Conservation (phyloP, 2,888 invertebrate species). For the Cosmopolites sordidus region DNA sequence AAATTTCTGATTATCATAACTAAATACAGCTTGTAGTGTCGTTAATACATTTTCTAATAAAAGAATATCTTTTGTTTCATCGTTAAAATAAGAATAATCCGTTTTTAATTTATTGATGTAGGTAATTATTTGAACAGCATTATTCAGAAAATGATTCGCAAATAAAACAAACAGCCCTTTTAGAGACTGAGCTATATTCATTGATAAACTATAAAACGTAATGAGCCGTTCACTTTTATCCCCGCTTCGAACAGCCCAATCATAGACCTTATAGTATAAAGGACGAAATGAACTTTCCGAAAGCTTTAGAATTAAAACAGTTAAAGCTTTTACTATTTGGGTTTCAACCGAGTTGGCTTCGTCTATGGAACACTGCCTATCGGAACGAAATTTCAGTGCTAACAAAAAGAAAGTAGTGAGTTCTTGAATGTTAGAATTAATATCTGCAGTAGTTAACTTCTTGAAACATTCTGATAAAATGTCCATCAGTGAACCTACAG, state of each 20-base stretch:
- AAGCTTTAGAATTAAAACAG: conserved; percentile 76
- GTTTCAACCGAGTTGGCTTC: conserved; percentile 64
- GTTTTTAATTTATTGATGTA: conserved; percentile 62
- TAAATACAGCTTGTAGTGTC: conserved; percentile 73
- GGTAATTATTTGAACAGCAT: conserved; percentile 70
- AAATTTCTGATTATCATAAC: conserved; percentile 79
- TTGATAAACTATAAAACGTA: conserved; percentile 79
- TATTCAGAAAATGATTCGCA: conserved; percentile 78
- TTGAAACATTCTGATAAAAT: conserved; percentile 70
- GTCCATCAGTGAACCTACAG: conserved; percentile 68
- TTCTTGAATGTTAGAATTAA: conserved; percentile 59
- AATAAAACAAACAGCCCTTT: conserved; percentile 89
- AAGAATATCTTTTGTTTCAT: conserved; percentile 56
- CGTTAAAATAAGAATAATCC: conserved; percentile 51
- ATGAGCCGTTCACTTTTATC: conserved; percentile 63
- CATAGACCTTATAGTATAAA: conserved; percentile 79
- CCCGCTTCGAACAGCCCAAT: conserved; percentile 72
- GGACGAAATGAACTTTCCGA: conserved; percentile 88
- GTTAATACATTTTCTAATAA: conserved; percentile 69
- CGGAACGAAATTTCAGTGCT: conserved; percentile 64
- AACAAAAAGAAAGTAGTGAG: conserved; percentile 71
- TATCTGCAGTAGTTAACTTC: conserved; percentile 61
- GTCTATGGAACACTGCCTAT: conserved; percentile 46
- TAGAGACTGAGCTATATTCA: conserved; percentile 72
- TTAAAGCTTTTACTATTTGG: conserved; percentile 71